A percentile compares a stretch with the other conserved stretches of the same genome.
Conservation (phyloP, 2,888 invertebrate genomes). For the Atherix ibis region DNA sequence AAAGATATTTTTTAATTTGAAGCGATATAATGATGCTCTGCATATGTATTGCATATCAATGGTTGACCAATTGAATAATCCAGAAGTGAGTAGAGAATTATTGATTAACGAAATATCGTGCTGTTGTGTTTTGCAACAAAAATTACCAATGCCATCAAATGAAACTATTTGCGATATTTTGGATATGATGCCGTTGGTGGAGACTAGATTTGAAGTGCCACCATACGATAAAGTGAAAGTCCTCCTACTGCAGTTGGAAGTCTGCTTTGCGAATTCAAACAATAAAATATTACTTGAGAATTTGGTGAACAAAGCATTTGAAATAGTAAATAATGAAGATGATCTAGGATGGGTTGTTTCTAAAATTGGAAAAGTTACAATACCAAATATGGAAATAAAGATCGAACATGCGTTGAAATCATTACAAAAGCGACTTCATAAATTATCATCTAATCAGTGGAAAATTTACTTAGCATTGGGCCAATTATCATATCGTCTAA, state of each 20-base stretch:
- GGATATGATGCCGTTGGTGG: constrained; percentile 1
- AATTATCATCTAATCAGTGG: too few species aligned
- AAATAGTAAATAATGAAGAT: constrained; percentile 1
- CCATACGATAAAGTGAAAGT: constrained; percentile 5
- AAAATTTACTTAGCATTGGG: constrained; percentile 3
- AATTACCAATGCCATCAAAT: neutral
- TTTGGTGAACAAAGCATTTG: neutral
- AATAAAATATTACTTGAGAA: neutral
- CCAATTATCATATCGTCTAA: constrained; percentile 1
- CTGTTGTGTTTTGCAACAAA: constrained; percentile 4
- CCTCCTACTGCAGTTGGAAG: constrained; percentile 5
- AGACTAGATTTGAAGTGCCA: constrained; percentile 4
- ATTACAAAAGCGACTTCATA: neutral
- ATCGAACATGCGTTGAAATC: constrained; percentile 4
- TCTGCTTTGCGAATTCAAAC: neutral
- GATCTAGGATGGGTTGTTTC: constrained; percentile 7
- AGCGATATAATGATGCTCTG: constrained; percentile 1
- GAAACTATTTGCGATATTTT: constrained; percentile 9
- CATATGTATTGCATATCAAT: constrained; percentile 6
- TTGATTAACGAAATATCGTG: constrained; percentile 4
- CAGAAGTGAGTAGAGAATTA: neutral
- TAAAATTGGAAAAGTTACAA: constrained; percentile 2
- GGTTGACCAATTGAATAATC: constrained; percentile 1
- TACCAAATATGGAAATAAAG: constrained; percentile 3
- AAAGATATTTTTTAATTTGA: constrained; percentile 3